Percentiles rank a stretch among this genome's conserved stretches.
Evolutionary conservation across 2,113 vertebrate species (phyloP).

Genomic region (Hyaena hyaena): DNA sequence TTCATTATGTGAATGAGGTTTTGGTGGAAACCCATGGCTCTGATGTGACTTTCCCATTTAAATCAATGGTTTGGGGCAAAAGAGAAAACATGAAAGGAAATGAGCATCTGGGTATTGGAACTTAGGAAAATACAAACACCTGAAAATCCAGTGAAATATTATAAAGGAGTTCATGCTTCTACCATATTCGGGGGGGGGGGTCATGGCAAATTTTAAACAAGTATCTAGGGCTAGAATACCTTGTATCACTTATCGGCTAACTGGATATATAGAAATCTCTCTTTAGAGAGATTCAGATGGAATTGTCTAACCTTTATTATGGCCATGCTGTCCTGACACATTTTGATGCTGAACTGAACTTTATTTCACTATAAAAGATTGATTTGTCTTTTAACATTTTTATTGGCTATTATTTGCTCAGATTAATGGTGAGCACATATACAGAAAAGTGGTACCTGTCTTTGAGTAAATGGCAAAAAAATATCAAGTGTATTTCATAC

Average conservation of each 20-base stretch:
- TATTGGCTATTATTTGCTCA: neutral
- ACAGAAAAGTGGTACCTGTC: neutral
- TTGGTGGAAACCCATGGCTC: neutral
- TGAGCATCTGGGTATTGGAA: neutral
- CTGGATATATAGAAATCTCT: conserved; percentile 12
- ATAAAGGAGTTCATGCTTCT: neutral
- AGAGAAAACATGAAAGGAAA: neutral
- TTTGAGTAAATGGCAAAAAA: conserved; percentile 37
- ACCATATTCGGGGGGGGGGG: neutral
- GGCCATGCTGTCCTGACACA: neutral
- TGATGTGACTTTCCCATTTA: neutral
- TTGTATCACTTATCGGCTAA: neutral
- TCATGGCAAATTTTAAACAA: conserved; percentile 30
- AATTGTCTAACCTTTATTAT: conserved; percentile 6
- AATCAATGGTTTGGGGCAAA: neutral
- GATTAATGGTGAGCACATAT: neutral
- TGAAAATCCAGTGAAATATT: neutral
- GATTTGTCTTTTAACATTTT: conserved; percentile 27
- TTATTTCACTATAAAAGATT: conserved; percentile 3
- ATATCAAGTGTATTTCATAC: neutral
- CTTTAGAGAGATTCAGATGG: neutral
- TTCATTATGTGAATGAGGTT: neutral
- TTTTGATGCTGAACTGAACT: conserved; percentile 26
- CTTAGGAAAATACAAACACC: neutral
- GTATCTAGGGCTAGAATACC: neutral